Evolutionary conservation across 2,888 invertebrate genomes (phyloP).

Genomic region (Trichacis sp.): DNA sequence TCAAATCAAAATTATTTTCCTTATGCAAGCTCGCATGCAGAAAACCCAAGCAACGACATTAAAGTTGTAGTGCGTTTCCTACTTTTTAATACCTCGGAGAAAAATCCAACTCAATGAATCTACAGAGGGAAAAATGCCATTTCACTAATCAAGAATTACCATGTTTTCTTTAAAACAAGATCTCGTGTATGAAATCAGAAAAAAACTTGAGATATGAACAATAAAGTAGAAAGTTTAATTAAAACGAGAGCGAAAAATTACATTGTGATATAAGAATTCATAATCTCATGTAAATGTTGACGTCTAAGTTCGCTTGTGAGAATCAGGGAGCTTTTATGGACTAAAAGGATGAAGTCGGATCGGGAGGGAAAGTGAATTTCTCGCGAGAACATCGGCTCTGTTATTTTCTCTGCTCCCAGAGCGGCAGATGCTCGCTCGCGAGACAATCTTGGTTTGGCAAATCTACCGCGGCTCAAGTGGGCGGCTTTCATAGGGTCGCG

Average conservation of each 20-base stretch:
- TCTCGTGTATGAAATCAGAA: no score
- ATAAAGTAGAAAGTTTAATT: background rate
- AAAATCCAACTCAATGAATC: no score
- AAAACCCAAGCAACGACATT: no score
- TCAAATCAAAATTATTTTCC: no score
- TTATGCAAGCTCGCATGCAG: no score
- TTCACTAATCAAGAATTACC: no score
- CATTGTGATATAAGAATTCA: background rate
- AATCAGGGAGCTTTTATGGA: slow-evolving; percentile 27
- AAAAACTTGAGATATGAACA: no score
- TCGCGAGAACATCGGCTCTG: slow-evolving; percentile 31
- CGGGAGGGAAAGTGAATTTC: slow-evolving; percentile 42
- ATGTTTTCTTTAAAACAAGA: no score
- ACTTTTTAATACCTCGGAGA: no score
- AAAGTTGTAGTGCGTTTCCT: no score
- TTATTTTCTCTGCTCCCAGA: slow-evolving; percentile 26
- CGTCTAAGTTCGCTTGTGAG: slow-evolving; percentile 17
- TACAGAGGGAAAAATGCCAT: no score
- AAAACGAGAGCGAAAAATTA: background rate
- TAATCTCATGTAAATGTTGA: slow-evolving; percentile 24
- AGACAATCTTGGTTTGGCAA: slow-evolving; percentile 32
- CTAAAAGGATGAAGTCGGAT: slow-evolving; percentile 36
- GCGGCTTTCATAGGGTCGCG: slow-evolving; percentile 27
- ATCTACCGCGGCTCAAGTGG: slow-evolving; percentile 38
- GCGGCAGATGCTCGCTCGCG: slow-evolving; percentile 32